Base-by-base conservation (phyloP, 2,888 invertebrate species). In the Leucania comma region DNA sequence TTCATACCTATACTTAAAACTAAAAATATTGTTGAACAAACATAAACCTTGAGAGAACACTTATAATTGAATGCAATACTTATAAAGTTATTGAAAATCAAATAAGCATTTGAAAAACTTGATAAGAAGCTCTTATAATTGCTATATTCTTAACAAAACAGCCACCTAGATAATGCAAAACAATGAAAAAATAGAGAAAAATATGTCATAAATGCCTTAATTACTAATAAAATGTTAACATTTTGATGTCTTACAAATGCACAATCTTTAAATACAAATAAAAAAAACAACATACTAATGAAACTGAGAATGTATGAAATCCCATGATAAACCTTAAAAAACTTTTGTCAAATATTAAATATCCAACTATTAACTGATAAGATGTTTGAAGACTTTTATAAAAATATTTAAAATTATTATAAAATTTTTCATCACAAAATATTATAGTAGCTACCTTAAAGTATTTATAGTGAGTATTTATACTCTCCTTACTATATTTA, bases 401-500 rank as follows among this genome's bases (percentile, higher is more conserved):
- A 74, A 74, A 80, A 77, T 69, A 69, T 51, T 57, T 12, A 64
- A 51, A 51, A 54, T 38, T 72, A 56, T 69, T 20, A 35, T 56
- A 56, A 35, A 63, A 51, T 38, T 38, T 17, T 63, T 59, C 46
- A 60, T 78, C 50, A 75, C 64, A 64, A 61, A 57, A 68, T 59
- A 38, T 51, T 53, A 63, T 57, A 53, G 29, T 64, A 80, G 68
- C 75, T 80, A 75, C 75, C 63, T 42, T 56, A 59, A 48, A 63
- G 42, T 35, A 48, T 56, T 50, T 48, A 14, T 9, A 9, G 46
- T 48, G 32, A 61, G n/a, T 53, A 48, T 29, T 9, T 17, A 46
- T 56, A 51, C 29, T 61, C 42, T 61, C 29, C 29, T 61, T 51
- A 78, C n/a, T 48, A 50, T 17, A 62, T 32, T 50, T 35, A 57